These are phyloP conservation scores for Turritopsis rubra DNA, from an alignment of 30 jellyfish, hydroid and myxozoan species.

Conservation along the genomic window DNA sequence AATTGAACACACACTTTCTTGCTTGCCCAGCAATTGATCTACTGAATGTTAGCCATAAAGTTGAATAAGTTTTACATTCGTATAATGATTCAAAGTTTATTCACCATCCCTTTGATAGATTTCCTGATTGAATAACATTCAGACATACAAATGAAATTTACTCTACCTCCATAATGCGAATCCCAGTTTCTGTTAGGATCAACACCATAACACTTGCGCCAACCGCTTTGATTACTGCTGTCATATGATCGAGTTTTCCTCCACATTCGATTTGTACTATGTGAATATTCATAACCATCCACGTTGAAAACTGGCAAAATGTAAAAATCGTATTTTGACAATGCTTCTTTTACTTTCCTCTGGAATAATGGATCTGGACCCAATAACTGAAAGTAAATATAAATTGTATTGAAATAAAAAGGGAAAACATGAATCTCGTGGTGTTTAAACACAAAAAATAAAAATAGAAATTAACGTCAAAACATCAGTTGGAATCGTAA, in stretches of 20 bases:
- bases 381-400: not conserved
- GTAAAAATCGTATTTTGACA: constrained; percentile 74
- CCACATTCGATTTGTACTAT: constrained; percentile 87
- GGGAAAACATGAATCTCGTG: not conserved
- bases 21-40: too few species aligned
- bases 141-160: not conserved
- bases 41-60: too few species aligned
- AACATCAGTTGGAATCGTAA: not conserved
- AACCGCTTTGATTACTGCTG: too few species aligned
- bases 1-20: too few species aligned
- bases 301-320: constrained; percentile 85
- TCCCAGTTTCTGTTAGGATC: constrained; percentile 97
- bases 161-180: constrained; percentile 67
- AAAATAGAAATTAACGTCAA: not conserved
- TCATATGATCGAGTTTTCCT: constrained; percentile 62
- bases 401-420: too few species aligned
- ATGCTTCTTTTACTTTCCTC: constrained; percentile 37
- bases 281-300: constrained; percentile 91
- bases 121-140: not conserved
- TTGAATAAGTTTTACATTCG: not conserved
- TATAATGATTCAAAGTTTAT: not conserved
- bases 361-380: constrained; percentile 34
- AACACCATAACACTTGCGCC: constrained; percentile 57
- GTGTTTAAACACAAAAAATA: not conserved
- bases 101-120: not conserved